These are phyloP conservation scores for Synergus itoensis DNA, from an alignment of 2,888 invertebrate genomes.

Conservation along the genomic window DNA sequence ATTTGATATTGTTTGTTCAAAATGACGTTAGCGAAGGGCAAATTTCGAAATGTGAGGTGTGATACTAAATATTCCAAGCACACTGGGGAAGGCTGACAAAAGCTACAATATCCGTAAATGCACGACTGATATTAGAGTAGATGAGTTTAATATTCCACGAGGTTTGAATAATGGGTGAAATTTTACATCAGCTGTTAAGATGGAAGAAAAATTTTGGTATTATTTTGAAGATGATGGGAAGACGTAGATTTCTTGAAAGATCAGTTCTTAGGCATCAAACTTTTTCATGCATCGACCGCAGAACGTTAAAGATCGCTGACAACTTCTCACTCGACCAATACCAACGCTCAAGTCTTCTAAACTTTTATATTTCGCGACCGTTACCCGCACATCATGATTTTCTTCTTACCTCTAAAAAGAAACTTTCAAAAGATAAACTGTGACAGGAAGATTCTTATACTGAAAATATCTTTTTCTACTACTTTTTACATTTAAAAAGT, in stretches of 20 bases:
- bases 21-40: neutral
- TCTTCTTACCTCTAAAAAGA: constrained; percentile 17
- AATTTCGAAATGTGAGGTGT: constrained; percentile 11
- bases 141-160: constrained; percentile 4
- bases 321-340: neutral
- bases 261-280: neutral
- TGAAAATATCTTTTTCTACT: neutral
- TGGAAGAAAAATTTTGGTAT: neutral
- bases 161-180: neutral
- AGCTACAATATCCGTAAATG: constrained; percentile 2
- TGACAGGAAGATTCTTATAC: neutral
- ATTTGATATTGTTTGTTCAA: constrained; percentile 3
- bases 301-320: constrained; percentile 9
- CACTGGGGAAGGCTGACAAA: constrained; percentile 1
- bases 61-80: constrained; percentile 19
- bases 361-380: constrained; percentile 9
- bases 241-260: neutral
- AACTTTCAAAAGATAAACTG: constrained; percentile 6
- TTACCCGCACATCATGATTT: constrained; percentile 16
- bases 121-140: neutral
- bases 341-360: constrained; percentile 1
- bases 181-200: neutral
- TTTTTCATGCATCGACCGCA: neutral
- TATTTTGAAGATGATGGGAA: neutral
- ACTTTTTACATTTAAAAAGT: neutral